phyloP scores from a whole-genome alignment of 2,888 invertebrate species.

The Cerastis rubricosa region DNA sequence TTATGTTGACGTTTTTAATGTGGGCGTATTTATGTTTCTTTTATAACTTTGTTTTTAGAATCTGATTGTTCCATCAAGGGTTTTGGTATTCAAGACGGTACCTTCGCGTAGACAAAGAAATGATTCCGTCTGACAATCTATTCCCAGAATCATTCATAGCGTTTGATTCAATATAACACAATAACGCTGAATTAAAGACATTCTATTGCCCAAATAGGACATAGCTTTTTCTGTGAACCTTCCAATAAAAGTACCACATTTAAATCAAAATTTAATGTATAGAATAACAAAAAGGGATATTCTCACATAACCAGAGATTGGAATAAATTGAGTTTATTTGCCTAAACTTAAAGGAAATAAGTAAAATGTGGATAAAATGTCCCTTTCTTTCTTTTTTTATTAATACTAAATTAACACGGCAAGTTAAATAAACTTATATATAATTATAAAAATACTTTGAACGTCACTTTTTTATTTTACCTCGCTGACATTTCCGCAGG shows the following conservation, averaged over 20 bases:
- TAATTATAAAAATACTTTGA: too few relatives aligned
- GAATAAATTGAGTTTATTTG: background rate
- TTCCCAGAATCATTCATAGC: background rate
- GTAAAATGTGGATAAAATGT: too few relatives aligned
- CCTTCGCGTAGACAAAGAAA: background rate
- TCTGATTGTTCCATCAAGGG: background rate
- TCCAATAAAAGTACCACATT: background rate
- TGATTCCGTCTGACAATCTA: background rate
- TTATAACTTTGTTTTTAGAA: background rate
- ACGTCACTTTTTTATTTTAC: background rate
- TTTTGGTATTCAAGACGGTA: background rate
- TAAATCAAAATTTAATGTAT: background rate
- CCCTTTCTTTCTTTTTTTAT: too few relatives aligned
- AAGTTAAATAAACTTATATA: too few relatives aligned
- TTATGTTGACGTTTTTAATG: too few relatives aligned
- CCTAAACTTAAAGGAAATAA: background rate
- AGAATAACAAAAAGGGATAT: background rate
- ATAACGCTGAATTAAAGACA: background rate
- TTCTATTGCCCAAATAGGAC: background rate
- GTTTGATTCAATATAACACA: background rate
- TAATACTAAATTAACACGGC: too few relatives aligned
- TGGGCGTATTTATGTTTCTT: slow-evolving; percentile 10
- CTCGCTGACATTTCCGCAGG: background rate
- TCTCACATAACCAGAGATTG: background rate
- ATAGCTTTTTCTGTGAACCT: too few relatives aligned